Evolutionary conservation across 2,888 invertebrate species (phyloP).

Genomic region (Epinotia nisella): DNA sequence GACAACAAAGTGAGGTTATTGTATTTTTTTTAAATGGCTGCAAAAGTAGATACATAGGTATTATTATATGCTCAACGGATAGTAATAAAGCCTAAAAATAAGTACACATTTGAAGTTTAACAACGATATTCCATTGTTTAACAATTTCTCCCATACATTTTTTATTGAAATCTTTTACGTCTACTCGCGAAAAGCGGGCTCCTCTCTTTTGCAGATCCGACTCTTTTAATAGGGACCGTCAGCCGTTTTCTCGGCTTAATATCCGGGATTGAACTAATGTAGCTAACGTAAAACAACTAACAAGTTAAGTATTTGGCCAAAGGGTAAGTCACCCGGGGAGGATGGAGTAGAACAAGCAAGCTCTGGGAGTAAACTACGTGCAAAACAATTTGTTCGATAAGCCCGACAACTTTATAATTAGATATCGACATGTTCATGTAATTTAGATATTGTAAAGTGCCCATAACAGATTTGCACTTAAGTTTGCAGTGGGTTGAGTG

Average conservation of each 20-base stretch:
- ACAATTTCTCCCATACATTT: no score
- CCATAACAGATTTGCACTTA: not conserved
- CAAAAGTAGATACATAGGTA: no score
- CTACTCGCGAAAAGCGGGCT: no score
- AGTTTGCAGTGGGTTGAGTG: constrained; percentile 2
- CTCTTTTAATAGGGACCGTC: no score
- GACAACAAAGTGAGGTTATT: no score
- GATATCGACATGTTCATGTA: constrained; percentile 4
- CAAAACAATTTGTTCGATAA: constrained; percentile 23
- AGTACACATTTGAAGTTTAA: no score
- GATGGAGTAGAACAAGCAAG: not conserved
- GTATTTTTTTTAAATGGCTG: no score
- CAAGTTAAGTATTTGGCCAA: constrained; percentile 24
- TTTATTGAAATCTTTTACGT: no score
- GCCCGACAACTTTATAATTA: constrained; percentile 13
- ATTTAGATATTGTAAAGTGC: not conserved
- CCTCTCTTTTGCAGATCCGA: no score
- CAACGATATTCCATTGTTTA: no score
- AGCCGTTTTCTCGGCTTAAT: constrained; percentile 6
- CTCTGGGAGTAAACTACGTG: constrained; percentile 17
- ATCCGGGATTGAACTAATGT: constrained; percentile 21
- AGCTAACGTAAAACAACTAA: constrained; percentile 34
- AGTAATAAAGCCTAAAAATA: no score
- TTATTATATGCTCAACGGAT: no score
- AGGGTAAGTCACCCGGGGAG: constrained; percentile 10